phyloP scores from a whole-genome alignment of 1,140 invertebrate genomes.

The Leptinotarsa texana region DNA sequence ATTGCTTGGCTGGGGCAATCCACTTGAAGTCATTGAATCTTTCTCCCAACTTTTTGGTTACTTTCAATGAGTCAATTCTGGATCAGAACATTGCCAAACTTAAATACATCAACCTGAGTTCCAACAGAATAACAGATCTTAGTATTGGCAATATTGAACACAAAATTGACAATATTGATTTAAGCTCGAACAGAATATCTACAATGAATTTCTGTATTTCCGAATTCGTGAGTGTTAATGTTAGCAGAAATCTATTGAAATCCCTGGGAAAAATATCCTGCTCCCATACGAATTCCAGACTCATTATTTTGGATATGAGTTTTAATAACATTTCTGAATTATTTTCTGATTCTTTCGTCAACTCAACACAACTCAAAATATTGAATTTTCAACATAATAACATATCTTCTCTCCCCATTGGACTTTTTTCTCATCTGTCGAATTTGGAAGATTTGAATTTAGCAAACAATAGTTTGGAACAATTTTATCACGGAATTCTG shows the following conservation, averaged over 20 bases:
- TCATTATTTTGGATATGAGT: not conserved
- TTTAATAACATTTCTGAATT: conserved; percentile 1
- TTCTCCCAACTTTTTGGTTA: not conserved
- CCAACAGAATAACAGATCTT: not conserved
- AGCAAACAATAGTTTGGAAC: not conserved
- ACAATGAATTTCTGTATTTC: conserved; percentile 5
- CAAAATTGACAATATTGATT: not conserved
- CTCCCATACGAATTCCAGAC: not conserved
- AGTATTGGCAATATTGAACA: not conserved
- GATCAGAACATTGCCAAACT: not conserved
- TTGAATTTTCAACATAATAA: conserved; percentile 1
- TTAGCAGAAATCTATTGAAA: not conserved
- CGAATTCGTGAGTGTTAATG: not conserved
- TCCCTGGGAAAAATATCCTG: not conserved
- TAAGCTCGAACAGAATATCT: not conserved
- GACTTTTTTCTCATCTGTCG: not conserved
- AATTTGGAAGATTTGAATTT: conserved; percentile 6
- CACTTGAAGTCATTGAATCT: not conserved
- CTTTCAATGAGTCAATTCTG: not conserved
- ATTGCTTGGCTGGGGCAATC: not conserved
- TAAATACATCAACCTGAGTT: not conserved
- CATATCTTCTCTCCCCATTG: conserved; percentile 3
- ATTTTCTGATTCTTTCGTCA: not conserved
- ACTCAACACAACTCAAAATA: not conserved
- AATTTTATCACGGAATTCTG: not conserved